Base-by-base conservation (phyloP, 1,140 invertebrate genomes). In the Drosophila micromelanica region DNA sequence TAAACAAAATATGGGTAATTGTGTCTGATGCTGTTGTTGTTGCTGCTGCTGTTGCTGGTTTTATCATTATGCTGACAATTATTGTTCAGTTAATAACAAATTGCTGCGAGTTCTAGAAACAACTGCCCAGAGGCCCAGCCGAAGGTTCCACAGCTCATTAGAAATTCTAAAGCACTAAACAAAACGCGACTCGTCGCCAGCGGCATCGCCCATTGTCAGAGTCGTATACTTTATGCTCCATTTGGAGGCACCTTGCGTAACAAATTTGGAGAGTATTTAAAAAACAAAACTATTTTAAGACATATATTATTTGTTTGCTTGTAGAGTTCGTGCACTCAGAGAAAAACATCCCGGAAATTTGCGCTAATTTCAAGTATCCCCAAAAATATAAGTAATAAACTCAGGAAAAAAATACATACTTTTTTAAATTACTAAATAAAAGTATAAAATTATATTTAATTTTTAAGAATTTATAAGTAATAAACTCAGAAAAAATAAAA, bases 1-100 rank as follows among this genome's bases (percentile, higher is more conserved):
- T 54, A 69, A 63, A 48, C 51, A 62, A 79, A 84, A 84, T 87
- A 68, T 87, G 64, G 84, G 84, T 87, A 87, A 87, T 87, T 87
- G 84, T 87, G 84, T 76, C 73, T 30, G 59, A 8, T 54, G 48
- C 64, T 13, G 55, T 46, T 48, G 17, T 56, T 37, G 63, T 54
- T 75, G 73, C 38, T 55, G 70, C 68, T 43, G 64, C 56, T 55
- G 55, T 17, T 45, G 54, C 42, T 42, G 46, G 8, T 35, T 63
- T 63, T 63, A 63, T 62, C 56, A 70, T 62, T 74, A 74, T 61
- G 71, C 52, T 72, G 49, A 87, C 86, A 87, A 70, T 78, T 73
- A 79, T 89, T 79, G 76, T 77, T 70, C 17, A 42, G 32, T 32
- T 49, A 62, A 76, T 45, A 76, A 72, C 23, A 79, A 76, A 70